Evolutionary conservation across 2,113 vertebrate species (phyloP), one percentile per base, ranked within the genome.

Genomic region (Nothoprocta pentlandii): DNA sequence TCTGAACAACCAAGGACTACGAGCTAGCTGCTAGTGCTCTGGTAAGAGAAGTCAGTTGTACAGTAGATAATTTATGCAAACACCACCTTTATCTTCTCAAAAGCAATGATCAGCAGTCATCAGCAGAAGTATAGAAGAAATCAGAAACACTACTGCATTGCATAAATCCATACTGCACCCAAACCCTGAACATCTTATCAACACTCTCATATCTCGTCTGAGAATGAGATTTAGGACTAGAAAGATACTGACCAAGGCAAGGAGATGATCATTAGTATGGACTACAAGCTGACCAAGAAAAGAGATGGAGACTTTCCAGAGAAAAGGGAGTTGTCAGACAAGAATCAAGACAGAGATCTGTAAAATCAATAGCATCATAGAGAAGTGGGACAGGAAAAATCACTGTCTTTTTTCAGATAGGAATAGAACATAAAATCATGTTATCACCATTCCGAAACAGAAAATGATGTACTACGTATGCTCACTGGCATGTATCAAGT

Each of bases 311-410:
- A 17, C 54, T 58, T 58, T 58, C 30, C 54, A 58, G 54, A 16
- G 16, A 0, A 5, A 75, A 84, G 2, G 4, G 2, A 87, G 14
- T 13, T 91, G 89, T 32, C 7, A n/a, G 70, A 86, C 90, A 15
- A 59, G 5, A 4, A 16, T 2, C 14, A 85, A 8, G 3, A 2
- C 3, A 0, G 0, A 75, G 14, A 61, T 26, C 26, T 26, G 2
- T 13, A 6, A 54, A 80, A 19, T 66, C 44, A 66, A 54, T 4
- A 82, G 39, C 17, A 63, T 4, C 16, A 9, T 8, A 74, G 77
- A 10, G 26, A 64, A 85, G 68, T 73, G 11, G 10, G 3, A 58
- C 28, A 83, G 44, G 28, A 68, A 85, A 25, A 32, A 16, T 51
- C 19, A 75, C 2, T 2, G 3, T 21, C 11, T 61, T 17, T 76